phyloP scores from a whole-genome alignment of 1,140 invertebrate genomes.

The Lamellibrachia luymesi region DNA sequence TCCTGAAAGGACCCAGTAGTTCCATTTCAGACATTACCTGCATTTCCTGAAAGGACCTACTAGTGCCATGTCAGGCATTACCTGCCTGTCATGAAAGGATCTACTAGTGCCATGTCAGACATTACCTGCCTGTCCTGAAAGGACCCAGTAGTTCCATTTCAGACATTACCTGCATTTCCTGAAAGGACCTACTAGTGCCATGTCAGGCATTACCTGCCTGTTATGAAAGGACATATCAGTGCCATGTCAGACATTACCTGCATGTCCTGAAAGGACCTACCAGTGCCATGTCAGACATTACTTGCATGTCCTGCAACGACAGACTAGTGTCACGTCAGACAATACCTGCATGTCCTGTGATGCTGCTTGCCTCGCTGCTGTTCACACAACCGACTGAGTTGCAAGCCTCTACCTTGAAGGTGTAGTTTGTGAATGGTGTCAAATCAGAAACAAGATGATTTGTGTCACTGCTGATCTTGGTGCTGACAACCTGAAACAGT shows the following conservation, averaged over 20 bases:
- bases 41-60: background rate
- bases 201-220: background rate
- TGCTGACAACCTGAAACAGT: background rate
- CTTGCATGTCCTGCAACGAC: background rate
- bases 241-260: background rate
- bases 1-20: background rate
- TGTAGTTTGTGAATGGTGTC: slow-evolving; percentile 43
- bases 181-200: background rate
- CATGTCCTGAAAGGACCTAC: background rate
- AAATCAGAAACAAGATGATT: slow-evolving; percentile 35
- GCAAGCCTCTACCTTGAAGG: slow-evolving; percentile 47
- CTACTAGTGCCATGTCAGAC: background rate
- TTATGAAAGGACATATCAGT: background rate
- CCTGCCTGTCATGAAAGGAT: background rate
- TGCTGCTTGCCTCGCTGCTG: slow-evolving; percentile 40
- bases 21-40: background rate
- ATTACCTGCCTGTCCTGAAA: background rate
- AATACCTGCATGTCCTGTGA: slow-evolving; percentile 32
- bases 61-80: background rate
- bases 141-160: background rate
- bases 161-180: background rate
- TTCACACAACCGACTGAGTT: slow-evolving; percentile 53
- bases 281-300: background rate
- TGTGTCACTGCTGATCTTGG: background rate
- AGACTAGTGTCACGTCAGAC: background rate